Percentiles rank a stretch among this genome's conserved stretches.
phyloP scores from a whole-genome alignment of 2,797 vertebrate genomes.

The Crotalus adamanteus region DNA sequence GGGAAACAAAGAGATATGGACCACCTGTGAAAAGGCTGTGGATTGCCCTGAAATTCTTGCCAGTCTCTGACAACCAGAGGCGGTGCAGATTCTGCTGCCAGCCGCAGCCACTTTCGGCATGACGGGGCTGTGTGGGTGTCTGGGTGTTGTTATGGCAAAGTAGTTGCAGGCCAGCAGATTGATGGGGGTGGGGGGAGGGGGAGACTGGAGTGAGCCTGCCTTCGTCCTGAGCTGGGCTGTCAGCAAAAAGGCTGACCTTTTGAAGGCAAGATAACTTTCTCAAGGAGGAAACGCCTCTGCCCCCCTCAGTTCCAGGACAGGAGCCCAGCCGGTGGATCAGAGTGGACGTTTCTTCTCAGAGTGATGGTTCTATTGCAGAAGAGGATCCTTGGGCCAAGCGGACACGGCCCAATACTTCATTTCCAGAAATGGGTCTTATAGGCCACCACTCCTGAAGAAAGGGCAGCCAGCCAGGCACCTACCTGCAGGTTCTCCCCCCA shows the following conservation, averaged over 20 bases:
- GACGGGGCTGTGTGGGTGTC: neutral
- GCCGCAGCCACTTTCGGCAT: neutral
- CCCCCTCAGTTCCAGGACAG: too few species aligned
- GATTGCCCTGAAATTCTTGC: neutral
- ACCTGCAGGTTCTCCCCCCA: slow-evolving; percentile 99
- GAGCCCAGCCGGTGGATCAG: neutral
- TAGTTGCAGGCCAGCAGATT: neutral
- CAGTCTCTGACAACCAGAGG: too few species aligned
- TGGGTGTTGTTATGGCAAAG: neutral
- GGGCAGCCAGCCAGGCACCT: slow-evolving; percentile 36
- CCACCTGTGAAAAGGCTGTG: slow-evolving; percentile 18
- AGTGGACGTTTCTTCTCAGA: too few species aligned
- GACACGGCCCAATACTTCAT: too few species aligned
- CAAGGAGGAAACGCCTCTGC: neutral
- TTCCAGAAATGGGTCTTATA: neutral
- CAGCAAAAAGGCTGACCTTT: too few species aligned
- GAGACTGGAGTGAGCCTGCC: neutral
- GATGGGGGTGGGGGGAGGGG: too few species aligned
- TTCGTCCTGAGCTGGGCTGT: too few species aligned
- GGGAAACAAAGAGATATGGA: slow-evolving; percentile 46
- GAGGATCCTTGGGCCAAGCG: neutral
- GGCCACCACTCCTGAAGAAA: neutral
- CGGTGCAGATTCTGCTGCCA: neutral
- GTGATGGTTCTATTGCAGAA: too few species aligned
- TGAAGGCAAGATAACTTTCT: neutral